Conservation (phyloP, 2,797 vertebrate species). For the Gallinago solitaria region DNA sequence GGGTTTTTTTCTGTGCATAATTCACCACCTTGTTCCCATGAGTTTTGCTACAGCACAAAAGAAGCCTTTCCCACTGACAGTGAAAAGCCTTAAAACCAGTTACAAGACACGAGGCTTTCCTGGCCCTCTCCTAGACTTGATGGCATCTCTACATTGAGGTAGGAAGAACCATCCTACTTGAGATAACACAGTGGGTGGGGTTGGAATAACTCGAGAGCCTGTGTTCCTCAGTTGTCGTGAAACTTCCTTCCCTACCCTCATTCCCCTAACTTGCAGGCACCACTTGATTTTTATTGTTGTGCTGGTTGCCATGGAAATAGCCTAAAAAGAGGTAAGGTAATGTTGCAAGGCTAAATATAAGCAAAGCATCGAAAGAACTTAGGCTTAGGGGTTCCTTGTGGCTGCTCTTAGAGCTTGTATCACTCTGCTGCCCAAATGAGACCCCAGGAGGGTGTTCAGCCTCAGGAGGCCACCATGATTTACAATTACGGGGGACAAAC, state of each 20-base stretch:
- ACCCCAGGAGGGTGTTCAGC: neutral
- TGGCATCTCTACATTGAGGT: neutral
- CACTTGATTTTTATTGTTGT: neutral
- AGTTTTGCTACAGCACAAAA: neutral
- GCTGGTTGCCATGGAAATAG: neutral
- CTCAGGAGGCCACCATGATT: neutral
- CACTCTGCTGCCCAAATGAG: neutral
- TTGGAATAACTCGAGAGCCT: neutral
- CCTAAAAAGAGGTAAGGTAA: neutral
- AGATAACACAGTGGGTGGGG: neutral
- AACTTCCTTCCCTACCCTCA: neutral
- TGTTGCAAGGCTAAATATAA: neutral
- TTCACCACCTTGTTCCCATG: neutral
- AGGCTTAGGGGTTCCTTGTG: neutral
- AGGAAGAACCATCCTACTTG: neutral
- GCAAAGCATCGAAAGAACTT: neutral
- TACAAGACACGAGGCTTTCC: neutral
- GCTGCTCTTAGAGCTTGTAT: neutral
- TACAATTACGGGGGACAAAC: neutral
- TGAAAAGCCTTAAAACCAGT: neutral
- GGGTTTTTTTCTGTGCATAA: neutral
- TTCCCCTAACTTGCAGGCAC: neutral
- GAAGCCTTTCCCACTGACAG: neutral
- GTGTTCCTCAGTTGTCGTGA: neutral
- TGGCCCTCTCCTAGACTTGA: neutral